Percentiles rank a stretch among this genome's conserved stretches.
Evolutionary conservation across 2,888 invertebrate species (phyloP).

Genomic region (Timandra comae): DNA sequence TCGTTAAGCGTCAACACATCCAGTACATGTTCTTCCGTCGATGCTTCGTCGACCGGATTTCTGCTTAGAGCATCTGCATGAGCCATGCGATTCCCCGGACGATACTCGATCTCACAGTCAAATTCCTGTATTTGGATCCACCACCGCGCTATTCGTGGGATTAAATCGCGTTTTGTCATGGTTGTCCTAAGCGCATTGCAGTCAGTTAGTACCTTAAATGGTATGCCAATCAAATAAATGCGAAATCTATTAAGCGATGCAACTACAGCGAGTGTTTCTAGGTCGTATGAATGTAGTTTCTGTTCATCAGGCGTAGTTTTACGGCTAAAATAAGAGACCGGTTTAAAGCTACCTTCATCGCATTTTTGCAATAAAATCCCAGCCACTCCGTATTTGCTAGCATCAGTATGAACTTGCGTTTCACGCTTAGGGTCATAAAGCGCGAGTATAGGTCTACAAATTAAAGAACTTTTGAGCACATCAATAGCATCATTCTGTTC

Average conservation of each 20-base stretch:
- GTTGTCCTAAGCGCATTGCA: neutral
- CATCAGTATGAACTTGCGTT: conserved; percentile 38
- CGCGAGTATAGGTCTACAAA: conserved; percentile 24
- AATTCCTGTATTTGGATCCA: conserved; percentile 28
- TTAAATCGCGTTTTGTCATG: neutral
- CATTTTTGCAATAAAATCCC: conserved; percentile 31
- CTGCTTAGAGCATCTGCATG: conserved; percentile 31
- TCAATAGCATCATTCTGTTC: conserved; percentile 18
- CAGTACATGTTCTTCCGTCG: neutral
- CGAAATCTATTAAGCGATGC: conserved; percentile 17
- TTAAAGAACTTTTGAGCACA: conserved; percentile 20
- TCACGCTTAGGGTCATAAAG: conserved; percentile 24
- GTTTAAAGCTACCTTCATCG: neutral
- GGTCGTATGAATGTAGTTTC: neutral
- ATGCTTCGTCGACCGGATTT: conserved; percentile 6
- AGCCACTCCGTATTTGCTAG: conserved; percentile 27
- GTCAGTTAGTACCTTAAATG: neutral
- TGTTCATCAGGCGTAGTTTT: conserved; percentile 8
- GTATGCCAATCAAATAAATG: conserved; percentile 9
- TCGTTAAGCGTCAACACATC: neutral
- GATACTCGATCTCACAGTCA: conserved; percentile 27
- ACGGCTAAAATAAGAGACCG: conserved; percentile 8
- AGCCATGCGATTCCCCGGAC: conserved; percentile 20
- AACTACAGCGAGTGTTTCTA: conserved; percentile 20
- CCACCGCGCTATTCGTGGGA: conserved; percentile 30